These are phyloP conservation scores for Corythornis vintsioides DNA, from an alignment of 2,113 vertebrate genomes.

Conservation along the genomic window DNA sequence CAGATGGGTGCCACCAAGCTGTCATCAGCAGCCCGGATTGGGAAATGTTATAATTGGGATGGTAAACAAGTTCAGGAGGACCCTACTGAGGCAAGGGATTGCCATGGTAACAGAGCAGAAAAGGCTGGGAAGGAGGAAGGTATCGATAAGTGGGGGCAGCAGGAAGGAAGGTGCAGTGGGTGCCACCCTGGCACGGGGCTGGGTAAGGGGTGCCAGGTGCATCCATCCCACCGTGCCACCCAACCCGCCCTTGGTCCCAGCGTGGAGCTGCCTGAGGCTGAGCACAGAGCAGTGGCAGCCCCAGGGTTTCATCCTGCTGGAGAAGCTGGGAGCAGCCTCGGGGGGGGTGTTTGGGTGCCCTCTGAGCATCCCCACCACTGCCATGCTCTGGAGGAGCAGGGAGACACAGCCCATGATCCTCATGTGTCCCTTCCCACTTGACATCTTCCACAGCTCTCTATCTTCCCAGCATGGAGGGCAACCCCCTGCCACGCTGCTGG, in stretches of 20 bases:
- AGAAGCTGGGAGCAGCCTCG: neutral
- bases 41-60: constrained; percentile 62
- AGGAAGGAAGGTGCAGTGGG: neutral
- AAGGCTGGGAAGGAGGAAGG: constrained; percentile 46
- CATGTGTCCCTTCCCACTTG: neutral
- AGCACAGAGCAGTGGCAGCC: rapidly evolving
- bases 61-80: constrained; percentile 72
- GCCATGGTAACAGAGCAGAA: constrained; percentile 68
- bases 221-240: neutral
- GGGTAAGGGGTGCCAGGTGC: no score
- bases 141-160: neutral
- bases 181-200: neutral
- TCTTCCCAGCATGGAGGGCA: neutral
- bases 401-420: neutral
- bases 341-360: neutral
- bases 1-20: constrained; percentile 68
- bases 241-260: rapidly evolving
- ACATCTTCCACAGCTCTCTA: neutral
- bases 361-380: no score
- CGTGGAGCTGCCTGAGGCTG: rapidly evolving
- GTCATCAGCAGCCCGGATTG: constrained; percentile 46
- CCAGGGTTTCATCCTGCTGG: neutral
- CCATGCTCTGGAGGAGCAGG: neutral
- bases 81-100: constrained; percentile 53
- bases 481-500: rapidly evolving